These are phyloP conservation scores for Drosophila gunungcola DNA, from an alignment of 1,140 invertebrate species.

Conservation along the genomic window DNA sequence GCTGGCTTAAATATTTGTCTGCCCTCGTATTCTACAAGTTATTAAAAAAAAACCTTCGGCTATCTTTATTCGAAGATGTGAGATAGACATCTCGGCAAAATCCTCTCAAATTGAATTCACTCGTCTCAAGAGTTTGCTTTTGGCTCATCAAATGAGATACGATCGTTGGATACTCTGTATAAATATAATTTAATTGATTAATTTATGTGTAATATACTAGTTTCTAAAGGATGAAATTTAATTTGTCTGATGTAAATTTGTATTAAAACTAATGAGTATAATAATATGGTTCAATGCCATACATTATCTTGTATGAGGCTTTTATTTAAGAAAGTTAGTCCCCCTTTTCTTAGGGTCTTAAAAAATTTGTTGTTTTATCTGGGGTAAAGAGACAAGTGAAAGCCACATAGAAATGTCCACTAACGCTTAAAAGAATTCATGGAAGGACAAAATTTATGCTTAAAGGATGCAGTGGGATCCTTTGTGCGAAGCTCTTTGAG, in stretches of 20 bases:
- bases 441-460: slow-evolving; percentile 47
- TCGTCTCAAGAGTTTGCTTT: background rate
- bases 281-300: too few species aligned
- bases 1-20: slow-evolving; percentile 52
- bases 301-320: too few species aligned
- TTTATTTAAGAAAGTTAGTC: too few species aligned
- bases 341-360: too few species aligned
- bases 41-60: slow-evolving; percentile 22
- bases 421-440: background rate
- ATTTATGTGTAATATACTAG: background rate
- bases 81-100: slow-evolving; percentile 12
- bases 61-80: slow-evolving; percentile 21
- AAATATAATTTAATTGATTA: background rate
- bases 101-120: slow-evolving; percentile 52
- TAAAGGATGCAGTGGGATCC: slow-evolving; percentile 49
- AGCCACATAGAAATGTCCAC: slow-evolving; percentile 8
- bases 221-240: too few species aligned
- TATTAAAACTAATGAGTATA: too few species aligned
- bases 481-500: slow-evolving; percentile 51
- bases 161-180: slow-evolving; percentile 4
- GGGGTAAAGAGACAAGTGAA: background rate
- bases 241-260: too few species aligned
- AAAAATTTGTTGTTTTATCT: background rate
- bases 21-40: slow-evolving; percentile 11
- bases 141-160: background rate